Base-by-base conservation (phyloP, 2,113 vertebrate species). In the Anolis sagrei region DNA sequence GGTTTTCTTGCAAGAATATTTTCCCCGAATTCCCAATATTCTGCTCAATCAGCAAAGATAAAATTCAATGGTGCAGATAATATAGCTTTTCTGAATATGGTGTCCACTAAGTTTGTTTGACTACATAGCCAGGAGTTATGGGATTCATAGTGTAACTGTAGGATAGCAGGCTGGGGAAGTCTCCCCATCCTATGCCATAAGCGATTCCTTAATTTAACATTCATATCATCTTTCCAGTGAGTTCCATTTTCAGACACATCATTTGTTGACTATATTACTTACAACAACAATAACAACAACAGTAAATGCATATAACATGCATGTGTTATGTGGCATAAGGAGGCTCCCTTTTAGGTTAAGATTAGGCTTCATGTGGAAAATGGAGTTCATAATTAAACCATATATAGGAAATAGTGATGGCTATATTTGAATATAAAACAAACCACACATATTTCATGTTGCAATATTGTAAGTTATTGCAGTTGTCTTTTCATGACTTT, bases 251-350 rank as follows among this genome's bases (percentile, higher is more conserved):
- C 66, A 64, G 81, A 81, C 44, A 79, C 81, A 48, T 87, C 79
- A 70, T 89, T 93, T 89, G 88, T 91, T 79, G 88, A 85, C 85
- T 36, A 49, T 68, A 73, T 62, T 49, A 88, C 91, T 79, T 89
- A n/a, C n/a, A n/a, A n/a, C n/a, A n/a, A n/a, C n/a, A n/a, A 87
- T 79, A 80, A 44, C 91, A 91, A 92, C 89, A 86, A 92, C 80
- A 93, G 85, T 87, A 85, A 81, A 36, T 89, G 86, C 90, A 86
- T 48, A 6, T 85, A 87, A 18, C 82, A 32, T 58, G 75, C 83
- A 34, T 90, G 73, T 93, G 80, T 27, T 84, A 75, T 84, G 75
- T 72, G 89, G 82, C 85, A 89, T 88, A 84, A 16, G 82, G 80
- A 74, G 72, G 34, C 80, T 93, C 84, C 88, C 88, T 90, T 93